Percentiles rank a stretch among this genome's conserved stretches.
Evolutionary conservation across 2,113 vertebrate genomes (phyloP).

Genomic region (Tretioscincus oriximinensis): DNA sequence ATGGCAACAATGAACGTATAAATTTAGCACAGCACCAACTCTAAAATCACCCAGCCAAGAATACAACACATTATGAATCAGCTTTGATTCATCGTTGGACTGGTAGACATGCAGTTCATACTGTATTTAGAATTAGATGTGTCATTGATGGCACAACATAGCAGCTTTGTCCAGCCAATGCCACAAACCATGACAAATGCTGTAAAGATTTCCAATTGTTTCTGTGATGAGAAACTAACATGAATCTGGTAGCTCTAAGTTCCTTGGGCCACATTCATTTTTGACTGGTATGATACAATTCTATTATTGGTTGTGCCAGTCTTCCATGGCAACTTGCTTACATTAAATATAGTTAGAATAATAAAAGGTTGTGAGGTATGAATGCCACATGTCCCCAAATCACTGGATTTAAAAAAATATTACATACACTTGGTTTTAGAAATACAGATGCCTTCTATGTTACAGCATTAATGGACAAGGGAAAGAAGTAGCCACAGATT

Average conservation of each 20-base stretch:
- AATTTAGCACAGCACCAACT: not conserved
- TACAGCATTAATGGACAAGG: not conserved
- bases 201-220: constrained; percentile 19
- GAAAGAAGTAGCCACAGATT: not conserved
- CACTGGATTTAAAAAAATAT: not conserved
- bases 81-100: not conserved
- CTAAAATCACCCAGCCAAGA: not conserved
- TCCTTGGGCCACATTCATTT: not conserved
- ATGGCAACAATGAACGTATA: not conserved
- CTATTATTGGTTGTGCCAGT: not conserved
- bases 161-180: not conserved
- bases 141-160: not conserved
- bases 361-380: not conserved
- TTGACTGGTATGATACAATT: constrained; percentile 1
- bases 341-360: not conserved
- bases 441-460: not conserved
- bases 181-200: constrained; percentile 5
- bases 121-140: constrained; percentile 5
- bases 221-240: not conserved
- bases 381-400: not conserved
- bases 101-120: not conserved
- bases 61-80: not conserved
- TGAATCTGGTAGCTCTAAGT: not conserved
- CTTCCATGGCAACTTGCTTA: not conserved
- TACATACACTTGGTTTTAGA: not conserved